Percentiles rank a stretch among this genome's conserved stretches.
Evolutionary conservation across 2,113 vertebrate species (phyloP).

Genomic region (Perccottus glenii): DNA sequence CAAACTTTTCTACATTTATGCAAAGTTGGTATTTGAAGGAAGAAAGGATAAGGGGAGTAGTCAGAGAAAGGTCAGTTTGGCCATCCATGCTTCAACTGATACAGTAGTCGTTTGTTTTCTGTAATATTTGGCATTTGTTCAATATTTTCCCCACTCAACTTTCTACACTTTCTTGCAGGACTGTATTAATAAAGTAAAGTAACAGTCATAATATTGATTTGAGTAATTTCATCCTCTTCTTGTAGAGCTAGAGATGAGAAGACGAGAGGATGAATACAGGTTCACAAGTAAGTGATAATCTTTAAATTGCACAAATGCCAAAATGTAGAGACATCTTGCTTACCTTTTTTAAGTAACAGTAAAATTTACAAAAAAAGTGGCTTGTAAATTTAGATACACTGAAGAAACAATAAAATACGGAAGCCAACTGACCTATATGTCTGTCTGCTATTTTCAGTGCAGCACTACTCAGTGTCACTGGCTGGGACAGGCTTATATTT

Average conservation of each 20-base stretch:
- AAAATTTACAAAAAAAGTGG: no score
- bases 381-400: not conserved
- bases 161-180: conserved; percentile 11
- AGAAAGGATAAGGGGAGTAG: not conserved
- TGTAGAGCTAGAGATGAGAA: conserved; percentile 98
- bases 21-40: not conserved
- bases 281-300: conserved; percentile 95
- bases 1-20: not conserved
- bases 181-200: conserved; percentile 31
- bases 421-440: conserved; percentile 59
- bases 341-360: not conserved
- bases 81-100: not conserved
- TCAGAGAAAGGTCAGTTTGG: not conserved
- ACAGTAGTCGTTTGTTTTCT: conserved; percentile 22
- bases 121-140: conserved; percentile 79
- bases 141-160: conserved; percentile 39
- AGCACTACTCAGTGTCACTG: conserved; percentile 23
- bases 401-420: conserved; percentile 23
- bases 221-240: conserved; percentile 87
- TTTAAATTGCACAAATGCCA: conserved; percentile 74
- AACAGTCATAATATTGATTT: conserved; percentile 75
- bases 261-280: conserved; percentile 99
- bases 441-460: conserved; percentile 43
- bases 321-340: conserved; percentile 56
- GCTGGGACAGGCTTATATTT: conserved; percentile 37